Percentiles rank a stretch among this genome's conserved stretches.
These are phyloP conservation scores for Hydrolagus affinis DNA, from an alignment of 2,113 vertebrate genomes.

Conservation along the genomic window DNA sequence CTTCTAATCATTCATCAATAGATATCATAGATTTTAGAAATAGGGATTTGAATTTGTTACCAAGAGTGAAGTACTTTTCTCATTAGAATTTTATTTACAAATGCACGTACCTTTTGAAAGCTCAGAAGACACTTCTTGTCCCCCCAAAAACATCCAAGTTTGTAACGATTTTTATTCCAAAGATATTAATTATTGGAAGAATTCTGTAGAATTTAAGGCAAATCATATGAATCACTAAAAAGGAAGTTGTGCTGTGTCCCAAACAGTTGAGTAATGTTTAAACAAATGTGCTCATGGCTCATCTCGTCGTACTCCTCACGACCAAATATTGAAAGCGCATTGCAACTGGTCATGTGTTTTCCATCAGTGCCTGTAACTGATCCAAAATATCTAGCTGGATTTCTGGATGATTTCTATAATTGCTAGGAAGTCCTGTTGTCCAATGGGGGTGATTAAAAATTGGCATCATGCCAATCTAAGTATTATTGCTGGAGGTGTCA, in stretches of 20 bases:
- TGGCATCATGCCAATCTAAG: not conserved
- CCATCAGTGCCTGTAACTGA: slow-evolving; percentile 74
- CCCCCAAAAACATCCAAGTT: not conserved
- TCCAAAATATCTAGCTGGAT: slow-evolving; percentile 73
- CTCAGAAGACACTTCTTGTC: not conserved
- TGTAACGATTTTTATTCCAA: not conserved
- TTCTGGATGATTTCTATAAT: slow-evolving; percentile 61
- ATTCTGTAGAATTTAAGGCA: slow-evolving; percentile 38
- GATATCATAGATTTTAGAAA: no score
- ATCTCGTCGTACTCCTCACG: slow-evolving; percentile 66
- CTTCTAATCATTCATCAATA: no score
- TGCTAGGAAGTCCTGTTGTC: slow-evolving; percentile 55
- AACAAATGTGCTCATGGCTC: slow-evolving; percentile 64
- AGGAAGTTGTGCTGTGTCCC: slow-evolving; percentile 42
- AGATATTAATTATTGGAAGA: not conserved
- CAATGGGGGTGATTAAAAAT: slow-evolving; percentile 34
- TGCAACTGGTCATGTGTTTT: slow-evolving; percentile 82
- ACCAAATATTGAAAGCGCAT: slow-evolving; percentile 63
- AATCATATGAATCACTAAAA: slow-evolving; percentile 34
- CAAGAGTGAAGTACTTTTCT: not conserved
- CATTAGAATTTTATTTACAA: not conserved
- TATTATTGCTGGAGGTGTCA: slow-evolving; percentile 6
- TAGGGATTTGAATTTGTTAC: no score
- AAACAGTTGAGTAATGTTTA: slow-evolving; percentile 62
- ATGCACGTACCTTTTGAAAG: not conserved